These are phyloP conservation scores for Hucho hucho DNA, from an alignment of 2,113 vertebrate genomes.

Conservation along the genomic window DNA sequence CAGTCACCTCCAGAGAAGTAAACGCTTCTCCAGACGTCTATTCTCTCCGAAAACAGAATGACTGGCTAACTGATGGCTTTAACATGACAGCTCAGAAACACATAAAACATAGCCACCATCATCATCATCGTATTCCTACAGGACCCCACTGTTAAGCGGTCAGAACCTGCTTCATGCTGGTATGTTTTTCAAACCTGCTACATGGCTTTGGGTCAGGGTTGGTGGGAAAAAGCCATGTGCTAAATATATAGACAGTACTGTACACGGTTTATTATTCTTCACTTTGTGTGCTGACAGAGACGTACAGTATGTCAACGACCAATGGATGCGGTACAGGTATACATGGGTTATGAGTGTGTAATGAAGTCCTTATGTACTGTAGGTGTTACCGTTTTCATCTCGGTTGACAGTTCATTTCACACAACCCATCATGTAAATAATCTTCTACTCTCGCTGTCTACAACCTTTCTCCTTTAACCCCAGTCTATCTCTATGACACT, in stretches of 20 bases:
- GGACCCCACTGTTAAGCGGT: neutral
- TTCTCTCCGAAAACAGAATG: conserved; percentile 38
- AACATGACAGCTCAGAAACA: conserved; percentile 29
- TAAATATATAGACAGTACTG: neutral
- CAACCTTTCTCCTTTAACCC: too few species aligned
- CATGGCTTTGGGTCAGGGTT: neutral
- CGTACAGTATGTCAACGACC: too few species aligned
- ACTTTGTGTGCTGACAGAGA: neutral
- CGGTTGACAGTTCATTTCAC: too few species aligned
- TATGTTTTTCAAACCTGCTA: neutral
- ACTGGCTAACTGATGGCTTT: conserved; percentile 31
- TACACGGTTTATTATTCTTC: neutral
- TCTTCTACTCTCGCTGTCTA: too few species aligned
- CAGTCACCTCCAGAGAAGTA: conserved; percentile 24
- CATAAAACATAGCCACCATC: conserved; percentile 9
- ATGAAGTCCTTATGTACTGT: too few species aligned
- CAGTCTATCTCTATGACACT: too few species aligned
- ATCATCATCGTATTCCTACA: neutral
- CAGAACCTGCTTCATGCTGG: neutral
- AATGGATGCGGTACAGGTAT: too few species aligned
- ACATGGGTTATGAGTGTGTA: too few species aligned
- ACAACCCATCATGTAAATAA: too few species aligned
- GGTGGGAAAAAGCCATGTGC: neutral
- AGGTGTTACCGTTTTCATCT: neutral
- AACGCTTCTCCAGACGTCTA: conserved; percentile 41